Evolutionary conservation across 1,140 invertebrate genomes (phyloP), one percentile per base, ranked within the genome.

Genomic region (Drosophila serrata): DNA sequence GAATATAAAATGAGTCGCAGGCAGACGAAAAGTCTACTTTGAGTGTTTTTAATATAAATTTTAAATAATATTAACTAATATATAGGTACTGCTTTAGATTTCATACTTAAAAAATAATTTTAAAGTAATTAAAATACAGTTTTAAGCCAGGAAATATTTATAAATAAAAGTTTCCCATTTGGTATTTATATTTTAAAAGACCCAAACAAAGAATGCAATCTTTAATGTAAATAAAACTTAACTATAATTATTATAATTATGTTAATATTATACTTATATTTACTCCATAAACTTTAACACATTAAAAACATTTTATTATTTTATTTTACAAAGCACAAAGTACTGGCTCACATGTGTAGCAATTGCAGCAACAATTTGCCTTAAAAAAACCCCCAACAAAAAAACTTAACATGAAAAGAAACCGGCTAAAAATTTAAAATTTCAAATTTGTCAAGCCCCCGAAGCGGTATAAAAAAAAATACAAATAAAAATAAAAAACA

Each of bases 361-460:
- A 62, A 62, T 62, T 62, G 64, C 57, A 48, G 57, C 42, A n/a
- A 62, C 57, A 62, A 49, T 40, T 45, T 45, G 37, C 62, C 46
- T n/a, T n/a, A 51, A 27, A 48, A 48, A 27, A 40, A 27, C 2
- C 33, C 11, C 57, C 43, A 22, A 37, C 39, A 45, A 29, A 48
- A n/a, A 27, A 27, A 48, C 4, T 27, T 11, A 67, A 37, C 40
- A 37, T n/a, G 40, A 67, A 67, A 68, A 55, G 24, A 53, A 68
- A 46, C 65, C 67, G 40, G 48, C 43, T 64, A 68, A 68, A 64
- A 45, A 55, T 70, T 70, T 67, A 37, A 70, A 43, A 70, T 67
- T 70, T 70, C 62, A 70, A 67, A 70, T 70, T 70, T 70, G 67
- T 69, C 67, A 69, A 67, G 65, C 60, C 65, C 63, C 65, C 46